Base-by-base conservation (phyloP, 2,797 vertebrate species). In the Amazona ochrocephala region DNA sequence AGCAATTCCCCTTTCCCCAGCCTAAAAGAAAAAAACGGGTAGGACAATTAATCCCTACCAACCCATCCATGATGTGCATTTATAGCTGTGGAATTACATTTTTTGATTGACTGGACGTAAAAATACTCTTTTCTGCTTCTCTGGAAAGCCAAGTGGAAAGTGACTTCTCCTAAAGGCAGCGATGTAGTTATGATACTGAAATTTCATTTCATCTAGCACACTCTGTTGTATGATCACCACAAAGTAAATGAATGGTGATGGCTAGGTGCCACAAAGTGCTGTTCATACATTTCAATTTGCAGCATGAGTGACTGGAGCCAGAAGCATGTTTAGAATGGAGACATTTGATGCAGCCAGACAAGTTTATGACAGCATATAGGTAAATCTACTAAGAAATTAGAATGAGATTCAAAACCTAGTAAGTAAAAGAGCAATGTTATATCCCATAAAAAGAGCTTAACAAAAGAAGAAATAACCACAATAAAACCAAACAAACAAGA, bases 21-120 rank as follows among this genome's bases (percentile, higher is more conserved):
- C 37, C 53, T 76, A 90, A 81, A 82, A 83, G 10, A 67, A 90
- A 93, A 84, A 58, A 73, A 61, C 9, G 37, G 13, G 56, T 64
- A 82, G 62, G 82, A 88, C 42, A 80, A 75, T 50, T 39, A 89
- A 84, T 45, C 70, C 94, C 78, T 84, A 89, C 54, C 51, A 77
- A 86, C 23, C 24, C 41, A 82, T 13, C 23, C 19, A 37, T 9
- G 17, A 86, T 16, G 22, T 34, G 24, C 30, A 70, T 24, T 68
- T 86, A 61, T 84, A 61, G 76, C 76, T 77, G 22, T 37, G 77
- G 73, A 90, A 90, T 76, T 7, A 51, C 54, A 19, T 50, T 39
- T 81, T 72, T 41, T 66, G 44, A 80, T 6, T 50, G 44, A 47
- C 0, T 65, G 23, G 54, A 88, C 6, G 24, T 54, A 60, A 48